Percentiles rank a stretch among this genome's conserved stretches.
These are phyloP conservation scores for Spilogale gracilis DNA, from an alignment of 2,113 vertebrate species.

Conservation along the genomic window DNA sequence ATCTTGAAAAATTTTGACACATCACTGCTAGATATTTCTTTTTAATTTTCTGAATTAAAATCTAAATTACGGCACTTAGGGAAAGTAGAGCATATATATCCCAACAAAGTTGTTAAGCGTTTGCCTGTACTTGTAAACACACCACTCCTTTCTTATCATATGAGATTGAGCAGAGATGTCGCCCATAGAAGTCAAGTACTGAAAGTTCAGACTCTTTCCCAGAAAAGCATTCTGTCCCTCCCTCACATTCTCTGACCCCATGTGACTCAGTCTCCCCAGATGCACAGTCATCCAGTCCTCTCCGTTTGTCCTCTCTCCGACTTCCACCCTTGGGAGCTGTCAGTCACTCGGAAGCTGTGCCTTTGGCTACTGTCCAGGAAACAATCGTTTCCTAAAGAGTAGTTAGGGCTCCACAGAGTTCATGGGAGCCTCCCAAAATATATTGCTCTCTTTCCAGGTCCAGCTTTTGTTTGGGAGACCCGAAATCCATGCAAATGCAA, in stretches of 20 bases:
- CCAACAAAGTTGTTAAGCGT: not conserved
- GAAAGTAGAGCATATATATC: not conserved
- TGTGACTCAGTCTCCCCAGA: constrained; percentile 2
- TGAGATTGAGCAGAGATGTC: not conserved
- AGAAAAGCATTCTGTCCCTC: not conserved
- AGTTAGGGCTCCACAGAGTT: not conserved
- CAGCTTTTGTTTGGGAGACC: not conserved
- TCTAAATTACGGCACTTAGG: not conserved
- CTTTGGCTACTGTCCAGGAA: constrained; percentile 33
- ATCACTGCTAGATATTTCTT: not conserved
- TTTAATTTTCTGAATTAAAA: not conserved
- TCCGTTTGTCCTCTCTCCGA: not conserved
- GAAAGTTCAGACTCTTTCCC: not conserved
- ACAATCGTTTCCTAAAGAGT: not conserved
- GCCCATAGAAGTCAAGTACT: not conserved
- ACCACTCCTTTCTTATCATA: not conserved
- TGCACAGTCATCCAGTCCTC: not conserved
- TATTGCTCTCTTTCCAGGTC: not conserved
- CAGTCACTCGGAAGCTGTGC: not conserved
- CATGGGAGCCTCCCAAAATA: constrained; percentile 50
- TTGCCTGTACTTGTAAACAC: not conserved
- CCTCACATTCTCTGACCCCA: not conserved
- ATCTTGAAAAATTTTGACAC: not conserved
- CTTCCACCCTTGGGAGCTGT: not conserved
- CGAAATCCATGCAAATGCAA: constrained; percentile 23